phyloP scores from a whole-genome alignment of 1,140 invertebrate genomes.

The Hydropsyche tenuis region DNA sequence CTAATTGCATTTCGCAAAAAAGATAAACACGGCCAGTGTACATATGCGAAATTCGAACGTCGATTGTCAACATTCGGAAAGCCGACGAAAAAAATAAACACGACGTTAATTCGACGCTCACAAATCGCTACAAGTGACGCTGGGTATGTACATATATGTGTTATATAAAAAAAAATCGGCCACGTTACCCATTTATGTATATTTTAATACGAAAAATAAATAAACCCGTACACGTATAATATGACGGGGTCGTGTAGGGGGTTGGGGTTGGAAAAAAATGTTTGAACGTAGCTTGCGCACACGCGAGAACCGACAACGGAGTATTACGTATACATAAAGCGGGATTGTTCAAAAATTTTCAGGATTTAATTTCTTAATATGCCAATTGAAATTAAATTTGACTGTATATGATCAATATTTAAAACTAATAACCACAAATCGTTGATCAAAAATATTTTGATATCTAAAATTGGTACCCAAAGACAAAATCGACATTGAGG shows the following conservation, averaged over 20 bases:
- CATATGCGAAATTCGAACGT: background rate
- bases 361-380: too few relatives aligned
- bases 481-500: too few relatives aligned
- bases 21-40: background rate
- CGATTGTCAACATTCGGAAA: constrained; percentile 16
- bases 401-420: too few relatives aligned
- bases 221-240: background rate
- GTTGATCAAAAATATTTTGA: too few relatives aligned
- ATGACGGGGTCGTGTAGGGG: too few relatives aligned
- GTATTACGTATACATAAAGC: background rate
- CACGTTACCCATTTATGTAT: background rate
- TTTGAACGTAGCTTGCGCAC: constrained; percentile 11
- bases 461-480: too few relatives aligned
- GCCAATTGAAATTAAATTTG: too few relatives aligned
- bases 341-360: background rate
- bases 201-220: constrained; percentile 23
- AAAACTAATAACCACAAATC: too few relatives aligned
- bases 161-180: background rate
- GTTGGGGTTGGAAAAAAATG: background rate
- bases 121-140: background rate
- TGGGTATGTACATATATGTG: background rate
- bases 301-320: background rate
- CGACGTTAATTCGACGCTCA: constrained; percentile 20
- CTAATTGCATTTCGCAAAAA: background rate
- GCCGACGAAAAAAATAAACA: constrained; percentile 6